Percentiles rank a stretch among this genome's conserved stretches.
These are phyloP conservation scores for Megaceryle maxima DNA, from an alignment of 2,113 vertebrate species.

Conservation along the genomic window DNA sequence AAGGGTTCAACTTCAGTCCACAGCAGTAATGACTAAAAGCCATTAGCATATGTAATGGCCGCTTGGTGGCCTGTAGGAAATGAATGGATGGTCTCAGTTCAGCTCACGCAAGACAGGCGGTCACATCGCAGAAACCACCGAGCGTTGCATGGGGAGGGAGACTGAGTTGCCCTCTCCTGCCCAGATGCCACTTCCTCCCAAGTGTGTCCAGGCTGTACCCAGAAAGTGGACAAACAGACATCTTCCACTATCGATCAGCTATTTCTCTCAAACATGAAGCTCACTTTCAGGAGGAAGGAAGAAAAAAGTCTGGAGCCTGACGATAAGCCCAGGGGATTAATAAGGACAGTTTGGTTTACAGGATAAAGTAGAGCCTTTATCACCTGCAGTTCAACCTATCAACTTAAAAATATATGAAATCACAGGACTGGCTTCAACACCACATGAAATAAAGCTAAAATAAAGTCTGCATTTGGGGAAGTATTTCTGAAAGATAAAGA, in stretches of 20 bases:
- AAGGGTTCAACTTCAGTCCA: not conserved
- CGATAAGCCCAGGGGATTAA: conserved; percentile 3
- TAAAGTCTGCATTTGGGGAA: not conserved
- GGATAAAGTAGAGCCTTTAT: conserved; percentile 24
- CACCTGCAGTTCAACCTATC: not conserved
- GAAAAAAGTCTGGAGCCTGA: not conserved
- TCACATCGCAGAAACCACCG: not conserved
- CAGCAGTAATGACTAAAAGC: not conserved
- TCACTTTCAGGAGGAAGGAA: not conserved
- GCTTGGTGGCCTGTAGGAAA: not conserved
- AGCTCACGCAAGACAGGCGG: not conserved
- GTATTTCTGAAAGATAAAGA: conserved; percentile 23
- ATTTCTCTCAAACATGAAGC: not conserved
- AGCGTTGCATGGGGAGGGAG: not conserved
- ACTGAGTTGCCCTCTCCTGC: not conserved
- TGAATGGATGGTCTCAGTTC: not conserved
- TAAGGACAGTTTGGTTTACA: conserved; percentile 4
- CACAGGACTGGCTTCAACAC: not conserved
- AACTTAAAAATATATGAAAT: conserved; percentile 9
- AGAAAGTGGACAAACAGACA: not conserved
- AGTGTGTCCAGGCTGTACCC: fast-evolving
- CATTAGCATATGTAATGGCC: not conserved
- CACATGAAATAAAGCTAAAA: conserved; percentile 25
- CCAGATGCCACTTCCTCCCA: not conserved
- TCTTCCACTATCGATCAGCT: not conserved